Evolutionary conservation across 2,888 invertebrate genomes (phyloP).

Genomic region (Schrankia costaestrigalis): DNA sequence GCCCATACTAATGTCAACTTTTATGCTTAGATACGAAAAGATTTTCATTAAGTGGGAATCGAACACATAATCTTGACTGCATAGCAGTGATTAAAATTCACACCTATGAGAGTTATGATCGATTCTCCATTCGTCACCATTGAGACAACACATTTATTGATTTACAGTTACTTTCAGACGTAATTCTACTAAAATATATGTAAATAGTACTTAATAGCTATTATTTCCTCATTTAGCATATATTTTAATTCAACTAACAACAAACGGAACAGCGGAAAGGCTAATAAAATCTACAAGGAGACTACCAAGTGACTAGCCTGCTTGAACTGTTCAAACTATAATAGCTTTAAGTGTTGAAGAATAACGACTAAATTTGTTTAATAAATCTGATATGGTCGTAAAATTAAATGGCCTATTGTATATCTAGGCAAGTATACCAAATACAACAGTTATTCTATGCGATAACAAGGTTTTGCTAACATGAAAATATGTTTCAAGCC

Average conservation of each 20-base stretch:
- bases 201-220: constrained; percentile 6
- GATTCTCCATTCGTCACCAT: too few relatives aligned
- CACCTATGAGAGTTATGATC: too few relatives aligned
- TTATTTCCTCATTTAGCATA: constrained; percentile 19
- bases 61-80: too few relatives aligned
- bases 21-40: too few relatives aligned
- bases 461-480: too few relatives aligned
- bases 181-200: too few relatives aligned
- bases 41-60: too few relatives aligned
- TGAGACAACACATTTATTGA: neutral
- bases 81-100: too few relatives aligned
- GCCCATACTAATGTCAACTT: too few relatives aligned
- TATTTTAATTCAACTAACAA: constrained; percentile 18
- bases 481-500: too few relatives aligned
- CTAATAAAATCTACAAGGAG: constrained; percentile 18
- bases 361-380: constrained; percentile 13
- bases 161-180: neutral
- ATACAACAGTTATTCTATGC: constrained; percentile 32
- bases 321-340: constrained; percentile 14
- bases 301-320: constrained; percentile 15
- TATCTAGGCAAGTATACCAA: constrained; percentile 13
- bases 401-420: constrained; percentile 31
- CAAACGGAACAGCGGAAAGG: constrained; percentile 26
- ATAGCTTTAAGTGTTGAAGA: constrained; percentile 4
- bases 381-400: constrained; percentile 7